These are phyloP conservation scores for Poecile atricapillus DNA, from an alignment of 2,113 vertebrate species.

Conservation along the genomic window DNA sequence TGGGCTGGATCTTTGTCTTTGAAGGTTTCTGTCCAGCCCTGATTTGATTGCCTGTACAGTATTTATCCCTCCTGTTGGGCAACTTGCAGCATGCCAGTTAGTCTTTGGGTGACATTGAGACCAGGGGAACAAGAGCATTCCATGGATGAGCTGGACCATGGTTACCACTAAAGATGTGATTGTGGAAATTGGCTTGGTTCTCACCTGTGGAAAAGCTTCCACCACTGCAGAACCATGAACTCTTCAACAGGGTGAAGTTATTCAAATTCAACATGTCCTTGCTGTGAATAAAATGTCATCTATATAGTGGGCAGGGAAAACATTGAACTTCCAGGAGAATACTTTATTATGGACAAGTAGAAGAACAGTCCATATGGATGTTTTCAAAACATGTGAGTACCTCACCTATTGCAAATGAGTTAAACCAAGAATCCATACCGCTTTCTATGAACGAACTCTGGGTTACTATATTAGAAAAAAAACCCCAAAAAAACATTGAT, in stretches of 20 bases:
- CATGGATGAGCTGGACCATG: not conserved
- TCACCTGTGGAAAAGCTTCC: not conserved
- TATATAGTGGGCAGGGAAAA: not conserved
- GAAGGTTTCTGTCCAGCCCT: not conserved
- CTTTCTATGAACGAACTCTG: not conserved
- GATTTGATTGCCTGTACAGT: not conserved
- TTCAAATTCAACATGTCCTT: not conserved
- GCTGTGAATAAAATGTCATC: not conserved
- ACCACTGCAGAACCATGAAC: not conserved
- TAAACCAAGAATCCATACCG: not conserved
- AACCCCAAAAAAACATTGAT: too few relatives aligned
- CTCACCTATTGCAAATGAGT: not conserved
- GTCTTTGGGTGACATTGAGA: not conserved
- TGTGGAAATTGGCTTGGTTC: not conserved
- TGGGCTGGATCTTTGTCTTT: not conserved
- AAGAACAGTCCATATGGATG: not conserved
- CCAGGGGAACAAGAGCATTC: not conserved
- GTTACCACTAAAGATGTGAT: not conserved
- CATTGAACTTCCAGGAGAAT: not conserved
- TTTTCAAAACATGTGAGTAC: not conserved
- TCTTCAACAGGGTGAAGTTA: not conserved
- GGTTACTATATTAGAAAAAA: not conserved
- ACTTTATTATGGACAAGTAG: not conserved
- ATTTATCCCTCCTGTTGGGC: not conserved
- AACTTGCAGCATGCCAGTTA: constrained; percentile 1